Evolutionary conservation across 2,113 vertebrate species (phyloP).

Genomic region (Prunella himalayana): DNA sequence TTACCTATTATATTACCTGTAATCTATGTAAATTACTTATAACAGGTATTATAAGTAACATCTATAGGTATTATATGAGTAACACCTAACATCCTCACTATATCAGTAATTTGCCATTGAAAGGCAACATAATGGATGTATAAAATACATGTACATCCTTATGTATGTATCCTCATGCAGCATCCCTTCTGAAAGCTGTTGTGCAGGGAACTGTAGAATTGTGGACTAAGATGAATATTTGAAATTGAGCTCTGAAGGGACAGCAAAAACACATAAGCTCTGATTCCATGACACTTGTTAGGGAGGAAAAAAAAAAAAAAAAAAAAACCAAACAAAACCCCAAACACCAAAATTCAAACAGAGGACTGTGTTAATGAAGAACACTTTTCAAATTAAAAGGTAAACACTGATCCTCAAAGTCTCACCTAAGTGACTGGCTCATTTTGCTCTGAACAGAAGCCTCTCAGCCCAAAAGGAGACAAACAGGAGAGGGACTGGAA

Average conservation of each 20-base stretch:
- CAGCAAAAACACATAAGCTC: neutral
- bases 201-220: neutral
- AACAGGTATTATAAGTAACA: neutral
- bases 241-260: neutral
- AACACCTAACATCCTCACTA: neutral
- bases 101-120: neutral
- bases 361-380: neutral
- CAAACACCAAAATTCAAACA: neutral
- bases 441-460: neutral
- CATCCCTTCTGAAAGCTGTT: neutral
- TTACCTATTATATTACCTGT: neutral
- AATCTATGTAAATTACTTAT: neutral
- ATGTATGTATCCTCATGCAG: neutral
- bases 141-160: neutral
- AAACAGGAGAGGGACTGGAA: neutral
- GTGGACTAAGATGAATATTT: neutral
- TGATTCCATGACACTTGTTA: neutral
- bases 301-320: neutral
- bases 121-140: neutral
- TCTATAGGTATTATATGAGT: neutral
- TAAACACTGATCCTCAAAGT: neutral
- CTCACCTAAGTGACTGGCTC: neutral
- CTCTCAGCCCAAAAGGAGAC: neutral
- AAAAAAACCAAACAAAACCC: rapidly evolving
- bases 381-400: neutral